A percentile compares a stretch with the other conserved stretches of the same genome.
Conservation (phyloP, 1,140 invertebrate species). For the Gryllus bimaculatus region DNA sequence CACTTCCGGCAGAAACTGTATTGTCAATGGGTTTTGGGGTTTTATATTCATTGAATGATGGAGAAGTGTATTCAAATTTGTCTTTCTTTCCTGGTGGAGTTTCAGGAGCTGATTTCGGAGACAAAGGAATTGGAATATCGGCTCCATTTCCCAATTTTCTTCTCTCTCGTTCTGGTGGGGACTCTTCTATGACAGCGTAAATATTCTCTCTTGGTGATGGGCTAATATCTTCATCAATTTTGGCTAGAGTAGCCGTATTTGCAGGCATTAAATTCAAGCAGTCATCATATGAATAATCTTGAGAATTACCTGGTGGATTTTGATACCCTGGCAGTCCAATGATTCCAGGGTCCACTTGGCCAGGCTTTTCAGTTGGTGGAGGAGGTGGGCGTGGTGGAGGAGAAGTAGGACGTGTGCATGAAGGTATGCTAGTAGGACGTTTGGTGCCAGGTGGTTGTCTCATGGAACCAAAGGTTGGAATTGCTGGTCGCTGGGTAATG, state of each 20-base stretch:
- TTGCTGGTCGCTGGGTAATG: conserved; percentile 39
- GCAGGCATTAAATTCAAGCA: conserved; percentile 54
- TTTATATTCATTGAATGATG: conserved; percentile 39
- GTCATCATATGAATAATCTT: conserved; percentile 57
- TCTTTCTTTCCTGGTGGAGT: not conserved
- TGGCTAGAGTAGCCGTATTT: conserved; percentile 41
- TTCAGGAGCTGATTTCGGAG: conserved; percentile 11
- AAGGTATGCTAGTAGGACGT: conserved; percentile 59
- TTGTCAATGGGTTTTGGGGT: conserved; percentile 18
- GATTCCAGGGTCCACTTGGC: conserved; percentile 24
- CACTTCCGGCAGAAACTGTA: conserved; percentile 35
- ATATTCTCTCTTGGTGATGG: conserved; percentile 56
- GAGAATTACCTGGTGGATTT: conserved; percentile 32
- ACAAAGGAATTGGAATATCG: not conserved
- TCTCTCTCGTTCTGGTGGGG: conserved; percentile 27
- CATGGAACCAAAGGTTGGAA: conserved; percentile 75
- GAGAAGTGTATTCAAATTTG: conserved; percentile 40
- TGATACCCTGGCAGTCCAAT: conserved; percentile 43
- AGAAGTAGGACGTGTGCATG: conserved; percentile 46
- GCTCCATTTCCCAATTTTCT: conserved; percentile 8
- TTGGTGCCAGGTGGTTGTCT: conserved; percentile 47
- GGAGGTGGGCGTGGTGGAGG: conserved; percentile 55
- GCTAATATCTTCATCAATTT: conserved; percentile 51
- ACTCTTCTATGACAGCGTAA: conserved; percentile 76
- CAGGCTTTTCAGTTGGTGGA: conserved; percentile 15